These are phyloP conservation scores for Ceyx margarethae DNA, from an alignment of 2,113 vertebrate species.

Conservation along the genomic window DNA sequence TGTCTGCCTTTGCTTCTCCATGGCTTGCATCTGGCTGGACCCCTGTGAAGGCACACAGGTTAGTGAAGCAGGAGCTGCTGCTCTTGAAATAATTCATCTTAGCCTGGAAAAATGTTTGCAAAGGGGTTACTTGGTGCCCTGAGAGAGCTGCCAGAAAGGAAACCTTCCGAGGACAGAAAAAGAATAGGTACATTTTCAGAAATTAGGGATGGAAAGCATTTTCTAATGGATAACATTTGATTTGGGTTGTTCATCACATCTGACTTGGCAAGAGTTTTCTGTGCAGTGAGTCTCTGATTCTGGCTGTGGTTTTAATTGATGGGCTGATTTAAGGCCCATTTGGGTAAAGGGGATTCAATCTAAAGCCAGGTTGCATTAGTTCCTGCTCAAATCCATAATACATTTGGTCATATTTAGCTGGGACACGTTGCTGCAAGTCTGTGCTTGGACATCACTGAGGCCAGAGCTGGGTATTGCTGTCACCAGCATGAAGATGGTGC, in stretches of 20 bases:
- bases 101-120: not conserved
- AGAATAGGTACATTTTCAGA: not conserved
- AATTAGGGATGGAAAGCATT: not conserved
- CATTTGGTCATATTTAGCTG: not conserved
- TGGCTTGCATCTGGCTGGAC: not conserved
- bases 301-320: not conserved
- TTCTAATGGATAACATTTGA: not conserved
- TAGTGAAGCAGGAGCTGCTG: not conserved
- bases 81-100: not conserved
- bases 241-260: not conserved
- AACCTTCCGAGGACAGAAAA: not conserved
- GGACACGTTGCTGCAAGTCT: not conserved
- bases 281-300: not conserved
- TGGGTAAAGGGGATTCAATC: not conserved
- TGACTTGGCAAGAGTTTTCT: not conserved
- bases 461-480: not conserved
- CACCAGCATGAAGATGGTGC: not conserved
- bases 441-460: not conserved
- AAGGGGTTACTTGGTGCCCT: not conserved
- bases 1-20: not conserved
- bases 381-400: not conserved
- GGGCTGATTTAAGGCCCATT: not conserved
- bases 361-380: not conserved
- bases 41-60: not conserved
- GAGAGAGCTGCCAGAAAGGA: not conserved